Conservation (phyloP, 2,797 vertebrate species). For the Cuniculus paca region DNA sequence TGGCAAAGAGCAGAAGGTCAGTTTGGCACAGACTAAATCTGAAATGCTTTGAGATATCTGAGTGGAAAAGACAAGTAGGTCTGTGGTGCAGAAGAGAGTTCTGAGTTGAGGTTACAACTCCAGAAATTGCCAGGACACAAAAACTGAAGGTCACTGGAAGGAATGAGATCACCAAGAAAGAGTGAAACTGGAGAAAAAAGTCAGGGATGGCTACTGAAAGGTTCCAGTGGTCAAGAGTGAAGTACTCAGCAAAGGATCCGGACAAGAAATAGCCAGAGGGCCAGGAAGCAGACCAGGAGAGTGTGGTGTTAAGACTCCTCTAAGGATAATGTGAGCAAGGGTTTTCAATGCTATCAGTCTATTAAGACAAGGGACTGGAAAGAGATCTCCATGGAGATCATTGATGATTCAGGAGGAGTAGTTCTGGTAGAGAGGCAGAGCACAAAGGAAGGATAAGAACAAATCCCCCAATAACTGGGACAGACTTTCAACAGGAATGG, state of each 20-base stretch:
- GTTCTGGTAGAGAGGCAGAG: background rate
- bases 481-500: background rate
- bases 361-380: background rate
- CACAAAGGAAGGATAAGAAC: background rate
- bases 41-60: constrained; percentile 47
- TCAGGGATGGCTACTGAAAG: background rate
- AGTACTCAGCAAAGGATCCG: background rate
- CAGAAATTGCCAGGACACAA: constrained; percentile 6
- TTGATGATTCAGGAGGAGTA: background rate
- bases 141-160: constrained; percentile 10
- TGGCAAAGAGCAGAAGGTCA: background rate
- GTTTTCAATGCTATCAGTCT: background rate
- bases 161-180: background rate
- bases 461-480: background rate
- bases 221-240: background rate
- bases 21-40: background rate
- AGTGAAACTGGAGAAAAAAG: background rate
- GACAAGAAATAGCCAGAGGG: background rate
- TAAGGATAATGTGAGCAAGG: background rate
- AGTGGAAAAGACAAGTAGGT: constrained; percentile 33
- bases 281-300: background rate
- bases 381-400: background rate
- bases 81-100: background rate
- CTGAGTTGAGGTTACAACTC: constrained; percentile 18
- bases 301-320: background rate